These are phyloP conservation scores for Schizopygopsis pylzovi DNA, from an alignment of 2,797 vertebrate genomes.

Conservation along the genomic window DNA sequence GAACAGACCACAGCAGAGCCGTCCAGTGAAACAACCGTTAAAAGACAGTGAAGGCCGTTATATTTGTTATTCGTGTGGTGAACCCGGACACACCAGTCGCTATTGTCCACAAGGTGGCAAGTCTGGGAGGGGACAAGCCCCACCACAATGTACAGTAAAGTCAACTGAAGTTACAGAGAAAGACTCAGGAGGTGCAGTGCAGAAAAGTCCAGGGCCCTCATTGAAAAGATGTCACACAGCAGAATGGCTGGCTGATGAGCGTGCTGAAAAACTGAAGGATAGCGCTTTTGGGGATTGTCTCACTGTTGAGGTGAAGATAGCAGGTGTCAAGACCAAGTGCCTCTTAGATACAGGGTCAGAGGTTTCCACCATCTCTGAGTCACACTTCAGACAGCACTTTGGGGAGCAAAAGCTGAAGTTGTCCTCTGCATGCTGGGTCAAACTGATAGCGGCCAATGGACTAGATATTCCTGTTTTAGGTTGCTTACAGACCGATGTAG, in stretches of 20 bases:
- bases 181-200: neutral
- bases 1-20: neutral
- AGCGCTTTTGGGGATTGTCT: conserved; percentile 45
- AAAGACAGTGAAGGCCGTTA: conserved; percentile 31
- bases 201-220: neutral
- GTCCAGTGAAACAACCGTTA: conserved; percentile 2
- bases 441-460: conserved; percentile 13
- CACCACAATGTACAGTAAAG: neutral
- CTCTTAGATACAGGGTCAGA: conserved; percentile 43
- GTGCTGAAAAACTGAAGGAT: neutral
- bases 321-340: conserved; percentile 37
- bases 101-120: conserved; percentile 6
- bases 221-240: conserved; percentile 6
- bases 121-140: neutral
- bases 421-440: conserved; percentile 30
- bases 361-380: conserved; percentile 38
- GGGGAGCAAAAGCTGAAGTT: neutral
- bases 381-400: neutral
- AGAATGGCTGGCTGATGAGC: neutral
- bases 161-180: neutral
- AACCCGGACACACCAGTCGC: conserved; percentile 45
- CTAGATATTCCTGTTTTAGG: conserved; percentile 5
- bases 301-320: conserved; percentile 32
- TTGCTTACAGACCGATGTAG: neutral
- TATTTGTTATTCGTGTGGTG: conserved; percentile 35